Evolutionary conservation across 2,113 vertebrate species (phyloP), one percentile per base, ranked within the genome.

Genomic region (Vidua chalybeata): DNA sequence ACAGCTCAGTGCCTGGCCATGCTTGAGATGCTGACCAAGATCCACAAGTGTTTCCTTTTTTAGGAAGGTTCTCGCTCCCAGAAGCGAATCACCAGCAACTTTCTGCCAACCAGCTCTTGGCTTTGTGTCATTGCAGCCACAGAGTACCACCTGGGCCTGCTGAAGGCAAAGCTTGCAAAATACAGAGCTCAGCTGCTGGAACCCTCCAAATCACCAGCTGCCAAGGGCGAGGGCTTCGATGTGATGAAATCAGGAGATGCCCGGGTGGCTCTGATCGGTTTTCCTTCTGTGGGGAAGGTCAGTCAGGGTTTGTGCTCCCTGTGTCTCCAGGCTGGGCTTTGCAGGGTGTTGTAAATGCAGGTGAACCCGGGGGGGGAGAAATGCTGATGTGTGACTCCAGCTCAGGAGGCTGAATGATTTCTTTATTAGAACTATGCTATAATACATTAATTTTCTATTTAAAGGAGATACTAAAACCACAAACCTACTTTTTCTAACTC

Each of bases 161-260:
- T 99, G 89, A 99, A 99, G 95, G 99, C 99, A 45, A 99, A 99
- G 82, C 98, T 99, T 14, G 99, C 99, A 11, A 99, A 99, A 52
- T 99, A 99, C 97, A 98, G 99, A 97, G 98, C 99, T 75, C 99
- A 99, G 96, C 98, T 99, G 37, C 96, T 99, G 64, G 99, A 99
- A 78, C 99, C 99, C 0, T 99, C 99, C 81, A 99, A 99, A 77
- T 98, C 99, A 3, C 97, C 99, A 0, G 98, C 99, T 0, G 98
- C 98, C 10, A 99, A 99, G 98, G 99, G 99, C 19, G 99, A 99
- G 89, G 99, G 99, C 91, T 99, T 99, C 6, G 99, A 99, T 98
- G 99, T 99, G 58, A 99, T 99, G 99, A 99, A 99, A 98, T 99
- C 99, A 11, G 99, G 99, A 28, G 99, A 99, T 75, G 99, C 99